phyloP scores from a whole-genome alignment of 2,113 vertebrate genomes.

The Hemiprocne comata region DNA sequence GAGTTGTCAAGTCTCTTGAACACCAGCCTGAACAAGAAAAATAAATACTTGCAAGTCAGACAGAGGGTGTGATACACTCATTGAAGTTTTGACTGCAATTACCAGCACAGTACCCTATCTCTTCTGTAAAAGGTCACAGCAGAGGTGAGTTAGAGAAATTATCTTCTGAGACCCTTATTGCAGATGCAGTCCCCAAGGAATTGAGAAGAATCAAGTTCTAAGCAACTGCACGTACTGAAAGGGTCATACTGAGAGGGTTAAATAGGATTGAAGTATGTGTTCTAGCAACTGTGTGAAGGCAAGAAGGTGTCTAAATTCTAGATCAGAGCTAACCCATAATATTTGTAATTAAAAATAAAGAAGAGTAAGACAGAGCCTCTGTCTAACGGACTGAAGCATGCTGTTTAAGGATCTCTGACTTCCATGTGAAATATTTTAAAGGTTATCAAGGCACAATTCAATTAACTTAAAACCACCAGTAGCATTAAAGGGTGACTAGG shows the following conservation, averaged over 20 bases:
- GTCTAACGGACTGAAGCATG: not conserved
- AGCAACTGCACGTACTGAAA: not conserved
- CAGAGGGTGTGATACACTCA: not conserved
- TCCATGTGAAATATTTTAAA: conserved; percentile 7
- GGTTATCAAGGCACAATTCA: conserved; percentile 15
- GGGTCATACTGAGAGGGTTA: not conserved
- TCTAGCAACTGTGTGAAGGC: not conserved
- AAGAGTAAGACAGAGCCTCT: not conserved
- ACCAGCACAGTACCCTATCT: not conserved
- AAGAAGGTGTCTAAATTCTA: not conserved
- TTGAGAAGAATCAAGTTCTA: not conserved
- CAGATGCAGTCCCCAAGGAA: not conserved
- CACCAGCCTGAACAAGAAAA: not conserved
- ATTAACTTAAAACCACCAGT: not conserved
- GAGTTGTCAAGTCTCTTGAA: not conserved
- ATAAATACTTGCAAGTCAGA: not conserved
- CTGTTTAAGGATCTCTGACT: not conserved
- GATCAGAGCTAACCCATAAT: not conserved
- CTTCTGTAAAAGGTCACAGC: not conserved
- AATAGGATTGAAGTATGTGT: not conserved
- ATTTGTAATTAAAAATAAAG: not conserved
- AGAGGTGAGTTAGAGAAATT: not conserved
- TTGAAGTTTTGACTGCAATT: not conserved
- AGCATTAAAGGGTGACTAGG: not conserved
- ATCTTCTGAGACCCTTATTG: not conserved